Evolutionary conservation across 2,797 vertebrate genomes (phyloP).

Genomic region (Pterois miles): DNA sequence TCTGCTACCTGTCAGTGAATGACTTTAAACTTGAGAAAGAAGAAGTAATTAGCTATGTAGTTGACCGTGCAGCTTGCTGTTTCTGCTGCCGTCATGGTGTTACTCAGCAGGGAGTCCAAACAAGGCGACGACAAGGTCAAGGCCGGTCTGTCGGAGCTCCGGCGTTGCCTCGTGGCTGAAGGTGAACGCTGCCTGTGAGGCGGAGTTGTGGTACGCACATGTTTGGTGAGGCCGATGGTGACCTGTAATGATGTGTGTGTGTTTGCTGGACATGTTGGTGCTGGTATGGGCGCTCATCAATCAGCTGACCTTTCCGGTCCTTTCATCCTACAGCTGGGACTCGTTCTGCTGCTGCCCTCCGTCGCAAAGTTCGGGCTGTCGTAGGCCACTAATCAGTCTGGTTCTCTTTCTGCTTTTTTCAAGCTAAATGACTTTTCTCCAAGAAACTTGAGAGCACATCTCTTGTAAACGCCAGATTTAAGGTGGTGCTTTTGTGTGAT

Average conservation of each 20-base stretch:
- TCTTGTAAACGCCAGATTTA: no score
- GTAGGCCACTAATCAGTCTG: no score
- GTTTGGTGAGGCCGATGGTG: slow-evolving; percentile 14
- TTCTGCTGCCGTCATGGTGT: background rate
- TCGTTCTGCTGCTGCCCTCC: background rate
- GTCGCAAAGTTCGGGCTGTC: no score
- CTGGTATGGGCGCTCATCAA: slow-evolving; percentile 22
- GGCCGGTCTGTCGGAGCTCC: slow-evolving; percentile 15
- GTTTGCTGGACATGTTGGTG: slow-evolving; percentile 22
- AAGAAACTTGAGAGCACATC: no score
- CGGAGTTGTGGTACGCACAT: slow-evolving; percentile 32
- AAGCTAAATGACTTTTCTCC: no score
- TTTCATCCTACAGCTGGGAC: background rate
- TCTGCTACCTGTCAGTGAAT: background rate
- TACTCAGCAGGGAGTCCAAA: background rate
- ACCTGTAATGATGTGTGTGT: slow-evolving; percentile 37
- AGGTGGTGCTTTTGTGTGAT: no score
- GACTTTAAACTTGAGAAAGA: background rate
- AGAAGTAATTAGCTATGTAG: background rate
- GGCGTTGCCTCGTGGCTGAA: slow-evolving; percentile 40
- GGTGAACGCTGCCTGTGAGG: slow-evolving; percentile 29
- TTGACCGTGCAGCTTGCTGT: background rate
- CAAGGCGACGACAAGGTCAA: slow-evolving; percentile 51
- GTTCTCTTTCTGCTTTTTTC: no score
- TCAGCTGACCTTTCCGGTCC: slow-evolving; percentile 43